These are phyloP conservation scores for Dysidea cf. avara DNA, from an alignment of 37 sponge, comb jelly and placozoan genomes.

Conservation along the genomic window DNA sequence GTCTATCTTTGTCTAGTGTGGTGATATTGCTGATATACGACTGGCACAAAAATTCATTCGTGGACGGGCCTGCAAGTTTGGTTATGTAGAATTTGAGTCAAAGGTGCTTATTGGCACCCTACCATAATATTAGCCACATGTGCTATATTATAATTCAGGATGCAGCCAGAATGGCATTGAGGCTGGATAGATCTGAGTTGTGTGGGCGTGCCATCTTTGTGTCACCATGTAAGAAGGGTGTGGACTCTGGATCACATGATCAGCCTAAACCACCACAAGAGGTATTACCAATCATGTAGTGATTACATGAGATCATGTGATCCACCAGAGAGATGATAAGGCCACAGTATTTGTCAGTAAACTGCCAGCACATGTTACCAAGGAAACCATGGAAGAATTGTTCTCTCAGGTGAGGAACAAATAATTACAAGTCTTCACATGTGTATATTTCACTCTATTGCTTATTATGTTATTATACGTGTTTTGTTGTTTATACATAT, in stretches of 20 bases:
- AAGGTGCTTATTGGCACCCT: too few relatives aligned
- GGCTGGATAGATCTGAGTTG: slow-evolving; percentile 36
- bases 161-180: slow-evolving; percentile 28
- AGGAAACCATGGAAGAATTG: slow-evolving; percentile 29
- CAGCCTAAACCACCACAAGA: too few relatives aligned
- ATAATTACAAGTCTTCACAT: too few relatives aligned
- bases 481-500: not conserved
- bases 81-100: slow-evolving; percentile 76
- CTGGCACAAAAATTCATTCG: slow-evolving; percentile 26
- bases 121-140: too few relatives aligned
- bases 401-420: slow-evolving; percentile 38
- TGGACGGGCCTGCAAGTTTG: slow-evolving; percentile 27
- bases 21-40: slow-evolving; percentile 52
- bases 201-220: slow-evolving; percentile 49
- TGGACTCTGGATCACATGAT: too few relatives aligned
- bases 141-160: slow-evolving; percentile 6
- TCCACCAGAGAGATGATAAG: slow-evolving; percentile 28
- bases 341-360: slow-evolving; percentile 49
- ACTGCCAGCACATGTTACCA: slow-evolving; percentile 10
- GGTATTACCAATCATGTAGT: too few relatives aligned
- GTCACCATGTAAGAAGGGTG: slow-evolving; percentile 48
- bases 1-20: slow-evolving; percentile 41
- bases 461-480: not conserved
- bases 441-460: too few relatives aligned
- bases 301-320: too few relatives aligned